Evolutionary conservation across 2,797 vertebrate genomes (phyloP).

Genomic region (Valencia hispanica): DNA sequence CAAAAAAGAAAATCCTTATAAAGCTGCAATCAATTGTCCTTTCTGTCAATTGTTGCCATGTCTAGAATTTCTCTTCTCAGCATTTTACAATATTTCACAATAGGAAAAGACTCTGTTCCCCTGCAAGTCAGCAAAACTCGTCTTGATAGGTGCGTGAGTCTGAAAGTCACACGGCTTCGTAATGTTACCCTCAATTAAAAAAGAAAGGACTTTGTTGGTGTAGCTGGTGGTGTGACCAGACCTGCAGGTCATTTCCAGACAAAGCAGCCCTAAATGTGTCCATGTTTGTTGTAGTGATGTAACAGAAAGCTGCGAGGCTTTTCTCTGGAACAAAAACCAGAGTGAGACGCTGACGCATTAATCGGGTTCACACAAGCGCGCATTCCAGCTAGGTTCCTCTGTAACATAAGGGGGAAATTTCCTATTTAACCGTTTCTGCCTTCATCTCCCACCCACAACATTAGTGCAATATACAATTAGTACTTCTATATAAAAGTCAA

Average conservation of each 20-base stretch:
- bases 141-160: background rate
- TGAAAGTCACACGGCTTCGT: conserved; percentile 1
- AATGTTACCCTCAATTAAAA: background rate
- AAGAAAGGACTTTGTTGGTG: background rate
- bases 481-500: background rate
- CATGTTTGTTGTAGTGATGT: background rate
- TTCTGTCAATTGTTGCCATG: background rate
- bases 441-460: background rate
- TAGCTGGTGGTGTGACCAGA: background rate
- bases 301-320: background rate
- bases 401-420: background rate
- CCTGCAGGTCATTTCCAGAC: background rate
- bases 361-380: background rate
- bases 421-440: background rate
- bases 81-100: background rate
- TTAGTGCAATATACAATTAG: background rate
- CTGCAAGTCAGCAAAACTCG: background rate
- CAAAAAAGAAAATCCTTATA: background rate
- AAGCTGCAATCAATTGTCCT: background rate
- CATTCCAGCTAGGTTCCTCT: background rate
- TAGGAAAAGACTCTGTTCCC: background rate
- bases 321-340: background rate
- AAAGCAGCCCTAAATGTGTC: background rate
- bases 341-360: background rate
- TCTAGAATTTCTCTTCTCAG: background rate